Evolutionary conservation across 2,888 invertebrate species (phyloP), one percentile per base, ranked within the genome.

Genomic region (Poecilobothrus nobilitatus): DNA sequence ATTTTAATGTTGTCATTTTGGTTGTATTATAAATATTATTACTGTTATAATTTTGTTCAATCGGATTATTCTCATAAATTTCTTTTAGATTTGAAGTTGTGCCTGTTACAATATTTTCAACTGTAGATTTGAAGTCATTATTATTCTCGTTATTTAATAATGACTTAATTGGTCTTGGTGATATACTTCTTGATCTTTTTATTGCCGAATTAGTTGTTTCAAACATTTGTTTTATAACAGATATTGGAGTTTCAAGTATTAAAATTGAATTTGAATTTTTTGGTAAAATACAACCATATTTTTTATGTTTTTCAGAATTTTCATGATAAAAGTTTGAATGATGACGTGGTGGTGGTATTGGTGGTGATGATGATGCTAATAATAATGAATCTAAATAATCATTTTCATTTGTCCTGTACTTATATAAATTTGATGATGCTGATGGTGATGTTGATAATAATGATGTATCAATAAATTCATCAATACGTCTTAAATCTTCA

Each of bases 401-500:
- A 41, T 41, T 21, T 20, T 63, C 21, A 62, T 62, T 61, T 5
- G 3, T 27, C 27, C 27, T 27, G 27, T 2, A 27, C 5, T 27
- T 27, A 27, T 27, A 27, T 27, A 27, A 27, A 4, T 2, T 27
- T 27, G 20, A 61, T 61, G n/a, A 27, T 27, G 20, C 4, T 61
- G n/a, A 27, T 27, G 27, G 20, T 21, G 21, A 18, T 22, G 22
- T 8, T 22, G n/a, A 20, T 61, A 76, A 76, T 68, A 81, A 69
- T 37, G 81, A 79, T 66, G 72, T 74, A 73, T 81, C 81, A 33
- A 80, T 80, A 70, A 77, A 79, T 72, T 76, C 77, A 71, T 80
- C 79, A 62, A 81, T 81, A 72, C 80, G 80, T 70, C 75, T 75
- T 68, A 81, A 75, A 73, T 81, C 80, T 71, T 78, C 78, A 20